Conservation (phyloP, 2,888 invertebrate species). For the Aleiodes leptofemur region DNA sequence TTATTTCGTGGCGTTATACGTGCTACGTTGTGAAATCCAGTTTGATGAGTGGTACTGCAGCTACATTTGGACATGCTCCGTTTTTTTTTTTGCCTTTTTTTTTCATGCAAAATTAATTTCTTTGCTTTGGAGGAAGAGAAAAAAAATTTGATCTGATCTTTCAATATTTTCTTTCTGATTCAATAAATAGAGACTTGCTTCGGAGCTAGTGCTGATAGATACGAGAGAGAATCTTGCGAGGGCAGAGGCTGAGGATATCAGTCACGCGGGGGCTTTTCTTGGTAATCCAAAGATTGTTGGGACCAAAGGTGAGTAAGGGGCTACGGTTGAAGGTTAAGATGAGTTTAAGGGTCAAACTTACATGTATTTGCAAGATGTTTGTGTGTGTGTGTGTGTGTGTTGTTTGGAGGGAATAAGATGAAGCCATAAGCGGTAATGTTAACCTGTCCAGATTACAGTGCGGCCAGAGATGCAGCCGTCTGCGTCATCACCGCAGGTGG, state of each 20-base stretch:
- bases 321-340: not conserved
- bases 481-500: constrained; percentile 81
- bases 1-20: constrained; percentile 58
- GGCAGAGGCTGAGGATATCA: constrained; percentile 82
- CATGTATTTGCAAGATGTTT: not conserved
- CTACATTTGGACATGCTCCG: constrained; percentile 9
- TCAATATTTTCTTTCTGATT: constrained; percentile 42
- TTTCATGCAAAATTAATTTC: too few relatives aligned
- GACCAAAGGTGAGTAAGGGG: constrained; percentile 64
- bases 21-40: constrained; percentile 50
- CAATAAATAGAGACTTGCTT: constrained; percentile 77
- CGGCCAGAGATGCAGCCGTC: constrained; percentile 77
- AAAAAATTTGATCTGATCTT: constrained; percentile 29
- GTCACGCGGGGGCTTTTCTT: constrained; percentile 80
- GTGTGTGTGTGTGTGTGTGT: not conserved
- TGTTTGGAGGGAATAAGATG: constrained; percentile 32
- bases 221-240: constrained; percentile 78
- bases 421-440: constrained; percentile 46
- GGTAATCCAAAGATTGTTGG: constrained; percentile 76
- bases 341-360: constrained; percentile 30
- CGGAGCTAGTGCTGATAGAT: constrained; percentile 80
- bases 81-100: too few relatives aligned
- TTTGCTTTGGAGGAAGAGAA: constrained; percentile 28
- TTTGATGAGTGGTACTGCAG: constrained; percentile 19
- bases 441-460: constrained; percentile 75